Conservation (phyloP, 2,113 vertebrate species). For the Neolamprologus variostigma region DNA sequence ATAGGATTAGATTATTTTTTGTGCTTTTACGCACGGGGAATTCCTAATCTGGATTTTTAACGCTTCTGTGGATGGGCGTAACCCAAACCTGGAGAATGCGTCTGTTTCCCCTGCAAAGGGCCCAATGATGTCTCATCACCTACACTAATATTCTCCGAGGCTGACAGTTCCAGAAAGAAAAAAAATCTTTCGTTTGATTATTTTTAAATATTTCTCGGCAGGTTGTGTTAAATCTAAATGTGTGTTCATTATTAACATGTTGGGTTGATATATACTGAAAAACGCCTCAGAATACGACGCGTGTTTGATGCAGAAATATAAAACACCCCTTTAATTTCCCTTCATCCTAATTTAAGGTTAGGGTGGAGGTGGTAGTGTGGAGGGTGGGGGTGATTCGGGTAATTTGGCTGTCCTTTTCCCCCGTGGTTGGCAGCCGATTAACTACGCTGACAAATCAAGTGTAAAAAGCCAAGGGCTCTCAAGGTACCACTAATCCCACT, state of each 20-base stretch:
- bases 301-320: not conserved
- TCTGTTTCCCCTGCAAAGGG: constrained; percentile 7
- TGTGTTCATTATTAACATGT: not conserved
- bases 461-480: constrained; percentile 60
- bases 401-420: constrained; percentile 21
- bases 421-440: constrained; percentile 52
- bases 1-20: constrained; percentile 35
- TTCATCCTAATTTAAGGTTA: not conserved
- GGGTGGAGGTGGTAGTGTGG: not conserved
- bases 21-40: constrained; percentile 33
- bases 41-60: constrained; percentile 37
- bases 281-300: not conserved
- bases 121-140: constrained; percentile 18
- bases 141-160: not conserved
- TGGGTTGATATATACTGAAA: not conserved
- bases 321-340: not conserved
- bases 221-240: not conserved
- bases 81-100: constrained; percentile 26
- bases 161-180: not conserved
- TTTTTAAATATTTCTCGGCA: not conserved
- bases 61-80: constrained; percentile 42
- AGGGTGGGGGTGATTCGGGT: constrained; percentile 5
- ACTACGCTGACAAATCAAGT: constrained; percentile 51
- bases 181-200: not conserved
- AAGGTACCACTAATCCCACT: constrained; percentile 52